A percentile compares a stretch with the other conserved stretches of the same genome.
phyloP scores from a whole-genome alignment of 2,113 vertebrate genomes.

The Empidonax traillii region DNA sequence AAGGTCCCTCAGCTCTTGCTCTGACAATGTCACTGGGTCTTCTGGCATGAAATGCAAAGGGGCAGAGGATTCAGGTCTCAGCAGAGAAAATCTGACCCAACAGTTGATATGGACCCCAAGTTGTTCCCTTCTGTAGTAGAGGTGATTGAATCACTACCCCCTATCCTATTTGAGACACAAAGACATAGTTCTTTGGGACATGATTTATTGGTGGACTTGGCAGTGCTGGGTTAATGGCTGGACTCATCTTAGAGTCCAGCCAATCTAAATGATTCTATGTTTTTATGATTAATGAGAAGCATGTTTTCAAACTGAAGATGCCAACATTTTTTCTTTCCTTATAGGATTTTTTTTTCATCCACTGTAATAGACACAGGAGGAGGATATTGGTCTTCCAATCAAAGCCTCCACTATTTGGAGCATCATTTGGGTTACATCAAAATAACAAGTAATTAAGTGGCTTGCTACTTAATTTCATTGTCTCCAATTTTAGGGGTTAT shows the following conservation, averaged over 20 bases:
- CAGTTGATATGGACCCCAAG: background rate
- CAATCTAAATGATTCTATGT: background rate
- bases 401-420: background rate
- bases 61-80: background rate
- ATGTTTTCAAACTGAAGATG: background rate
- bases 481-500: background rate
- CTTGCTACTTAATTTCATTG: background rate
- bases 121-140: background rate
- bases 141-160: background rate
- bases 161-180: background rate
- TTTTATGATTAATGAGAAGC: background rate
- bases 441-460: background rate
- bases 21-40: background rate
- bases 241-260: background rate
- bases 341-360: background rate
- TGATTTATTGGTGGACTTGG: background rate
- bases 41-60: background rate
- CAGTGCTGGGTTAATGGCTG: background rate
- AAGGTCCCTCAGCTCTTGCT: background rate
- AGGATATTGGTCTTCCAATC: background rate
- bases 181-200: fast-evolving
- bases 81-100: background rate
- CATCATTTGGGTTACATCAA: background rate
- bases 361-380: background rate
- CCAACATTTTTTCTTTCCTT: background rate